phyloP scores from a whole-genome alignment of 2,113 vertebrate species.

The Isichthys henryi region DNA sequence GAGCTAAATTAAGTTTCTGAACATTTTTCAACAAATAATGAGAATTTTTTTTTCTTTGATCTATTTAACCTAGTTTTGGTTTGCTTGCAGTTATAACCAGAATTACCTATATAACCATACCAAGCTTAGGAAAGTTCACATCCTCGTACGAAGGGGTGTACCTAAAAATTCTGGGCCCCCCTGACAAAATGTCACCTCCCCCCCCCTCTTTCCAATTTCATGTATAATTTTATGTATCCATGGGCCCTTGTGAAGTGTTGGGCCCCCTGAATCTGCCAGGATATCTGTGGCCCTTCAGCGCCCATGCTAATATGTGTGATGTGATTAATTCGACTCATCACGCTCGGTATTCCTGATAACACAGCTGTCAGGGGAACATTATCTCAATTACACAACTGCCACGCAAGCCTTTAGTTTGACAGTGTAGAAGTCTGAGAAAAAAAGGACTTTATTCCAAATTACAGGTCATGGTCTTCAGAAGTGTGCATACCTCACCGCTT shows the following conservation, averaged over 20 bases:
- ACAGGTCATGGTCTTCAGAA: background rate
- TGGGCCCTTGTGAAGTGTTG: background rate
- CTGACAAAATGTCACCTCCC: background rate
- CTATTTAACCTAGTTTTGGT: background rate
- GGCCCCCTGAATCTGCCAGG: background rate
- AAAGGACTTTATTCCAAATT: background rate
- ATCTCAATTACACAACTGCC: background rate
- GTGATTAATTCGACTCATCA: background rate
- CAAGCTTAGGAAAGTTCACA: background rate
- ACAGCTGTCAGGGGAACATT: background rate
- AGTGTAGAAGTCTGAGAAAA: background rate
- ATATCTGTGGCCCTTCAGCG: background rate
- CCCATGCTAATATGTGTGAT: background rate
- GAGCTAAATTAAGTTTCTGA: background rate
- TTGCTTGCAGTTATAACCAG: background rate
- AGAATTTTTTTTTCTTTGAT: background rate
- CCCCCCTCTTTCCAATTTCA: background rate
- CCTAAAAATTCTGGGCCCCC: background rate
- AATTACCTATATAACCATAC: background rate
- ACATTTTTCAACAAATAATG: background rate
- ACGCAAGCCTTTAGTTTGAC: background rate
- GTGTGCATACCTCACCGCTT: background rate
- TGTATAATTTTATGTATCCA: background rate
- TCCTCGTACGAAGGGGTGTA: background rate
- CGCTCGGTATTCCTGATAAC: background rate